A percentile compares a stretch with the other conserved stretches of the same genome.
Conservation (phyloP, 2,888 invertebrate genomes). For the Phaonia tiefii region DNA sequence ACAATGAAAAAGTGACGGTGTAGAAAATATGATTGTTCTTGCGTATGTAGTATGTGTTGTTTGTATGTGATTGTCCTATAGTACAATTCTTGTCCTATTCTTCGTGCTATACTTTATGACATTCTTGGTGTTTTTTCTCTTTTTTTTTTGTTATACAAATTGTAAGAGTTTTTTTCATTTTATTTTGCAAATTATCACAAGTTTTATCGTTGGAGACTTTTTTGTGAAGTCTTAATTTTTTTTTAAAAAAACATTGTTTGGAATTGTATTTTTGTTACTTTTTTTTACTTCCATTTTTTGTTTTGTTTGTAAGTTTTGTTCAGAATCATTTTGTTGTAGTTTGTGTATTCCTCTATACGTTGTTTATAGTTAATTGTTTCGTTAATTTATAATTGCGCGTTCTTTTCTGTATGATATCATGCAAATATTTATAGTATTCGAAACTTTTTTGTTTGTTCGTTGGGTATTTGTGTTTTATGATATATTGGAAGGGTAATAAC, state of each 20-base stretch:
- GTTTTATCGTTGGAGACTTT: neutral
- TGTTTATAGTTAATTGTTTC: conserved; percentile 59
- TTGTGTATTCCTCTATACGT: conserved; percentile 1
- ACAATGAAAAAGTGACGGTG: conserved; percentile 13
- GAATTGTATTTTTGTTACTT: neutral
- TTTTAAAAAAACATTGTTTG: no score
- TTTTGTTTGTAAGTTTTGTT: no score
- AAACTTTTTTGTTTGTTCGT: no score
- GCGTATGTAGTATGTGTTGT: no score
- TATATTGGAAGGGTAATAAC: no score
- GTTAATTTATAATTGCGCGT: conserved; percentile 58
- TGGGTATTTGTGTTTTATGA: no score
- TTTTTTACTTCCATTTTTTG: neutral
- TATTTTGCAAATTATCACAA: neutral
- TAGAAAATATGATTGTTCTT: no score
- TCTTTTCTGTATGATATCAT: conserved; percentile 62
- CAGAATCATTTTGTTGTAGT: conserved; percentile 34
- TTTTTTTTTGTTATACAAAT: conserved; percentile 41
- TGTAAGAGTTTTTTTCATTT: conserved; percentile 1
- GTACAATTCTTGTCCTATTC: conserved; percentile 31
- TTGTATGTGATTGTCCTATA: neutral
- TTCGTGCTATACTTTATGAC: conserved; percentile 2
- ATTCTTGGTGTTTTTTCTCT: conserved; percentile 43
- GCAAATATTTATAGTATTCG: conserved; percentile 51
- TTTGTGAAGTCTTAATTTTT: no score